phyloP scores from a whole-genome alignment of 2,797 vertebrate species.

The Phoxinus dragarum region DNA sequence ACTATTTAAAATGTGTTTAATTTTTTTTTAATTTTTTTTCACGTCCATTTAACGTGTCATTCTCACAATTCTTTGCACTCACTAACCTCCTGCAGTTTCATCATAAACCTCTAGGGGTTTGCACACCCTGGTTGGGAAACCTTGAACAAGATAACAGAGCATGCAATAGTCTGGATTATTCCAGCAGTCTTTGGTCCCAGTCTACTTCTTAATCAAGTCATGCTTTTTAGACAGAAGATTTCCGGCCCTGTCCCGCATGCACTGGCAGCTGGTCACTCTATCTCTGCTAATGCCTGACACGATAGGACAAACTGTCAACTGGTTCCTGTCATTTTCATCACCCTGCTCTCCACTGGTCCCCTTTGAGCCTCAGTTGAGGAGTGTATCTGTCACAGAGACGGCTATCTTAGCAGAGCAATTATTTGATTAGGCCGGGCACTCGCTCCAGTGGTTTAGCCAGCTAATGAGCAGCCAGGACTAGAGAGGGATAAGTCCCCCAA shows the following conservation, averaged over 20 bases:
- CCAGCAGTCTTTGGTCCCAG: background rate
- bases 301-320: constrained; percentile 35
- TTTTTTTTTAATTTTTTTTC: background rate
- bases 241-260: background rate
- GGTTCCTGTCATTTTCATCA: constrained; percentile 46
- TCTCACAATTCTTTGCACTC: background rate
- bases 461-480: constrained; percentile 72
- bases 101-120: background rate
- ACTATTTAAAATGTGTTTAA: background rate
- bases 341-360: constrained; percentile 58
- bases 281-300: constrained; percentile 31
- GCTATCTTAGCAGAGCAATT: constrained; percentile 78
- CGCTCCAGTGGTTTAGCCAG: constrained; percentile 73
- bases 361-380: constrained; percentile 63
- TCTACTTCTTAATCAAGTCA: constrained; percentile 2
- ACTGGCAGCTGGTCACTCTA: constrained; percentile 29
- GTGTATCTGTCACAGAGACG: constrained; percentile 66
- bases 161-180: background rate
- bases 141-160: background rate
- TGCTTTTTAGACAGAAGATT: background rate
- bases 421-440: constrained; percentile 78
- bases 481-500: constrained; percentile 68
- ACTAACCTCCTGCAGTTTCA: background rate
- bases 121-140: background rate
- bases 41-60: background rate